Evolutionary conservation across 2,113 vertebrate genomes (phyloP), one percentile per base, ranked within the genome.

Genomic region (Heterochromis multidens): DNA sequence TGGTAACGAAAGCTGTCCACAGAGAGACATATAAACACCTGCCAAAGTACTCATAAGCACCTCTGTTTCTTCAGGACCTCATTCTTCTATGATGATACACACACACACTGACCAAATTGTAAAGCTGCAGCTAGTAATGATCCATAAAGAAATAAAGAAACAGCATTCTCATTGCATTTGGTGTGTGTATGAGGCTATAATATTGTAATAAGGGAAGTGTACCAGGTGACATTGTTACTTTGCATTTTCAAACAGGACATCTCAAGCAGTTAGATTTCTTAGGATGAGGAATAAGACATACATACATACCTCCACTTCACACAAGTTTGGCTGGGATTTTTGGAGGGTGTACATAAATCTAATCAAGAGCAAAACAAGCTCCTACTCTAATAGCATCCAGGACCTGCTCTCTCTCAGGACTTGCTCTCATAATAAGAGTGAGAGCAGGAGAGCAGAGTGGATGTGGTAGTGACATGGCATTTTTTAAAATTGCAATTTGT

Each of bases 291-390:
- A 23, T 46, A 46, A 0, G 2, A 46, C 17, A 46, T 46, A 27
- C 65, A 46, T 46, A 40, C 40, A 11, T 29, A 49, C 8, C 37
- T 70, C 40, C 40, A 49, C 9, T 29, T 17, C 65, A 46, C 65
- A 2, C 65, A 0, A 46, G 27, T 70, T 70, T 70, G 65, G 23
- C 8, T 0, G 0, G 63, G 23, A 27, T 1, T 46, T 70, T 17
- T 70, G 63, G 37, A 70, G 0, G 14, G 63, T 70, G 23, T 70
- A 70, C 14, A 46, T 70, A 70, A 46, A 70, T 70, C 65, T 70
- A 70, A 46, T 46, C 14, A 70, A 27, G 37, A 67, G 37, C n/a
- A 67, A 43, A 46, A 70, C 40, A 70, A 70, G 65, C 65, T 70
- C n/a, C 23, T 1, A 70, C 65, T 11, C 23, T 27, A 70, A 46